Base-by-base conservation (phyloP, 2,888 invertebrate species). In the Hylaea fasciaria region DNA sequence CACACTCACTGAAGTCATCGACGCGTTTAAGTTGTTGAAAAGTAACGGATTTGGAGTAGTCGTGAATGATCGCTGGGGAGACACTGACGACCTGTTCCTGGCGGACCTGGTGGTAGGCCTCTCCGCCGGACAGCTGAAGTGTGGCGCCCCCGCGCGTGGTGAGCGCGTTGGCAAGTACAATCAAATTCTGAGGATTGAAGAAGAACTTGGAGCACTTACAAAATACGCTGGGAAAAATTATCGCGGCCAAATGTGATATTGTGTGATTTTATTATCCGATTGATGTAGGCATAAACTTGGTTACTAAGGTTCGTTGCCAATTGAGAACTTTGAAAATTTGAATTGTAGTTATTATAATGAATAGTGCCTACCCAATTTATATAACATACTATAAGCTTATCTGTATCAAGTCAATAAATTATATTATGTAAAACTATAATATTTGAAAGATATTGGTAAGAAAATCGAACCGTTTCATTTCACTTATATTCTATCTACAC, bases 151-250 rank as follows among this genome's bases (percentile, higher is more conserved):
- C 3, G 98, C 97, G 87, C 96, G 99, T 62, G 96, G 98, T 4
- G 99, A 99, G 87, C 95, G 99, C 77, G 92, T 98, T 75, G 97
- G 98, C 64, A 99, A 99, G 85, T 99, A 99, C 93, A 99, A 99
- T 88, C 99, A 99, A 87, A 95, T 99, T 67, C 93, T 99, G 65
- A 95, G 99, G 78, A 99, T 99, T 78, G 99, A 99, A 89, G 99
- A 99, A 83, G 99, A 99, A 84, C 93, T 99, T 65, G 99, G 99
- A 16, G 93, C 95, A 14, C 92, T 93, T 44, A 98, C 98, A 46
- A 97, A 97, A 86, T 99, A 94, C 81, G 99, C 99, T 59, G 99
- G 99, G 65, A 96, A 96, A 85, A 95, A 95, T 78, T 99, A 98
- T 95, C 96, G 98, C 74, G 95, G 96, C 7, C 78, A 79, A 64